These are phyloP conservation scores for Drosophila gaucha DNA, from an alignment of 2,888 invertebrate species.

Conservation along the genomic window DNA sequence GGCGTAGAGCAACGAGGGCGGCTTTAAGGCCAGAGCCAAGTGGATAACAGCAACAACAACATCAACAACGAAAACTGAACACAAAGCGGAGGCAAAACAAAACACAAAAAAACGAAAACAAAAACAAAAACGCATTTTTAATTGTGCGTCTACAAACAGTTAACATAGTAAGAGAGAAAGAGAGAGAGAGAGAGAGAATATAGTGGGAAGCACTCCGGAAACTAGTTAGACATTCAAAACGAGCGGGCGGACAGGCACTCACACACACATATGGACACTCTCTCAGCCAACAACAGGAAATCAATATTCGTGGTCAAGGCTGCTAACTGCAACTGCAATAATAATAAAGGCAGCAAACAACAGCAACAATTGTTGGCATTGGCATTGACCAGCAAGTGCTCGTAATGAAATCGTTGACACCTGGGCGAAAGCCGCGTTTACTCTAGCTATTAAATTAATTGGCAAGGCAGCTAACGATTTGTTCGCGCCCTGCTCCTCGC, in stretches of 20 bases:
- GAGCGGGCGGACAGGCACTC: conserved; percentile 21
- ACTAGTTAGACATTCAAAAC: conserved; percentile 63
- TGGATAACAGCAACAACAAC: conserved; percentile 20
- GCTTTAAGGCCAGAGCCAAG: conserved; percentile 59
- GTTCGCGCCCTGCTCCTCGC: not conserved
- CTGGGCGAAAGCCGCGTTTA: conserved; percentile 53
- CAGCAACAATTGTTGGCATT: conserved; percentile 45
- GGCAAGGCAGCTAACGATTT: conserved; percentile 12
- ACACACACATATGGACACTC: conserved; percentile 8
- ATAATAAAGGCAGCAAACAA: conserved; percentile 25
- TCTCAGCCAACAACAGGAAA: conserved; percentile 74
- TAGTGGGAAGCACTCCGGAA: conserved; percentile 39
- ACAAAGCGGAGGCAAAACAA: conserved; percentile 27
- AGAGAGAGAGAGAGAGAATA: not conserved
- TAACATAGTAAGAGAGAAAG: conserved; percentile 26
- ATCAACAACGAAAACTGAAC: conserved; percentile 3
- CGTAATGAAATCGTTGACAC: conserved; percentile 70
- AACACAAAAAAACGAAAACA: conserved; percentile 3
- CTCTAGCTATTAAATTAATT: conserved; percentile 50
- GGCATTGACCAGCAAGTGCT: conserved; percentile 55
- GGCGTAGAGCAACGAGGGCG: conserved; percentile 42
- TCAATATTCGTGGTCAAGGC: conserved; percentile 84
- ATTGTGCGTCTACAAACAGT: conserved; percentile 50
- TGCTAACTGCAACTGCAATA: conserved; percentile 46
- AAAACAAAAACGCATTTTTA: conserved; percentile 43